These are phyloP conservation scores for Acyrthosiphon pisum DNA, from an alignment of 1,140 invertebrate genomes.

Conservation along the genomic window DNA sequence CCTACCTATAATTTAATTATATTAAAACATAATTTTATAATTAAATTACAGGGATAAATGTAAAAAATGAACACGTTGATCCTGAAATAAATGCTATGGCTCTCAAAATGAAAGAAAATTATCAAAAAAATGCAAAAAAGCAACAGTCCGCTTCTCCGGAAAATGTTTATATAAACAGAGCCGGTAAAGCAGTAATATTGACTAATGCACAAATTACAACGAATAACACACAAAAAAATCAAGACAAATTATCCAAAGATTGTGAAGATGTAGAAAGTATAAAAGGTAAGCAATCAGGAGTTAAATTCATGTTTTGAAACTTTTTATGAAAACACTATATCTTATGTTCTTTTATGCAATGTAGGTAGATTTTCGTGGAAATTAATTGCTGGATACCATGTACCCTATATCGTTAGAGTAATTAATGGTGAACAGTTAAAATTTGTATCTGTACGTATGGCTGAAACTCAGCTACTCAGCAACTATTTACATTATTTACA, in stretches of 20 bases:
- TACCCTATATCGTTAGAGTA: conserved; percentile 85
- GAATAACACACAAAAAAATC: background rate
- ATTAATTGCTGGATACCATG: conserved; percentile 76
- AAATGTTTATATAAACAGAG: conserved; percentile 48
- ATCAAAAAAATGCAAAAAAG: conserved; percentile 74
- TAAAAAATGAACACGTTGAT: conserved; percentile 70
- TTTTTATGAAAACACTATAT: background rate
- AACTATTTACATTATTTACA: conserved; percentile 83
- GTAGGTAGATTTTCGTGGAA: conserved; percentile 87
- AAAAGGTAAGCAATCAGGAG: conserved; percentile 16
- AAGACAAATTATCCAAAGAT: background rate
- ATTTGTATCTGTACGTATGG: conserved; percentile 91
- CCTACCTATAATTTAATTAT: background rate
- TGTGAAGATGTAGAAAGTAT: conserved; percentile 2
- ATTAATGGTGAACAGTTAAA: conserved; percentile 73
- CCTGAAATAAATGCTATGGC: conserved; percentile 85
- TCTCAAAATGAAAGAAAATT: conserved; percentile 84
- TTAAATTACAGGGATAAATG: conserved; percentile 67
- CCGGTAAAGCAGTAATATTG: background rate
- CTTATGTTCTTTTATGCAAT: conserved; percentile 60
- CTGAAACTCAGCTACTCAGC: conserved; percentile 85
- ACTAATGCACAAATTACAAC: no score
- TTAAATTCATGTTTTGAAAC: background rate
- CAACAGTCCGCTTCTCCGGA: background rate
- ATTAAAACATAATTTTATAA: background rate